Percentiles rank a stretch among this genome's conserved stretches.
Evolutionary conservation across 2,888 invertebrate species (phyloP).

Genomic region (Cancer borealis): DNA sequence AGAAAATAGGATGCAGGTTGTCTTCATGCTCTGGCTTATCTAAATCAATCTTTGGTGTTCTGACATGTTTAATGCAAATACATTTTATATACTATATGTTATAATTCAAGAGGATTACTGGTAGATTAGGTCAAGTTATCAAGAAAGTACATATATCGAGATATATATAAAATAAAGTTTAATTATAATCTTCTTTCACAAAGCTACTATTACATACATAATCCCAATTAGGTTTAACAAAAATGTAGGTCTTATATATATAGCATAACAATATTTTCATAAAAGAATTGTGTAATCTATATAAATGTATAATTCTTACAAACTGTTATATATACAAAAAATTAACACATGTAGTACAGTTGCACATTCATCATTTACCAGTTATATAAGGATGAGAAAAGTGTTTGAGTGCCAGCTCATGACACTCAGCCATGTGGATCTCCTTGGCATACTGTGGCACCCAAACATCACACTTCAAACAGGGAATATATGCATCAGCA

Average conservation of each 20-base stretch:
- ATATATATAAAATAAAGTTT: too few species aligned
- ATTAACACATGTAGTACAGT: not conserved
- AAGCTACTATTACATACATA: not conserved
- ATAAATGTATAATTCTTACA: not conserved
- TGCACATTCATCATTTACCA: slow-evolving; percentile 36
- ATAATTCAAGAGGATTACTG: too few species aligned
- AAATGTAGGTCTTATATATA: not conserved
- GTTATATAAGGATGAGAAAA: slow-evolving; percentile 59
- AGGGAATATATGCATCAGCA: slow-evolving; percentile 50
- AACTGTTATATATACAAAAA: not conserved
- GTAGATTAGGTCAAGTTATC: too few species aligned
- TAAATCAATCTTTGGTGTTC: not conserved
- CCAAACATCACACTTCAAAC: slow-evolving; percentile 50
- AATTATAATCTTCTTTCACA: not conserved
- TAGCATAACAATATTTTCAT: too few species aligned
- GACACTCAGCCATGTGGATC: slow-evolving; percentile 58
- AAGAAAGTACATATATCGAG: too few species aligned
- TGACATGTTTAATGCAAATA: not conserved
- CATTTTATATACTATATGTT: too few species aligned
- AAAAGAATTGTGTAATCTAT: too few species aligned
- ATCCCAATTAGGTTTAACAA: not conserved
- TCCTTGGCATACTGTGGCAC: slow-evolving; percentile 56
- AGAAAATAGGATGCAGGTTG: not conserved
- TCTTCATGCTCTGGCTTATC: not conserved
- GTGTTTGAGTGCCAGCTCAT: slow-evolving; percentile 6